Evolutionary conservation across 2,113 vertebrate genomes (phyloP).

Genomic region (Chionis minor): DNA sequence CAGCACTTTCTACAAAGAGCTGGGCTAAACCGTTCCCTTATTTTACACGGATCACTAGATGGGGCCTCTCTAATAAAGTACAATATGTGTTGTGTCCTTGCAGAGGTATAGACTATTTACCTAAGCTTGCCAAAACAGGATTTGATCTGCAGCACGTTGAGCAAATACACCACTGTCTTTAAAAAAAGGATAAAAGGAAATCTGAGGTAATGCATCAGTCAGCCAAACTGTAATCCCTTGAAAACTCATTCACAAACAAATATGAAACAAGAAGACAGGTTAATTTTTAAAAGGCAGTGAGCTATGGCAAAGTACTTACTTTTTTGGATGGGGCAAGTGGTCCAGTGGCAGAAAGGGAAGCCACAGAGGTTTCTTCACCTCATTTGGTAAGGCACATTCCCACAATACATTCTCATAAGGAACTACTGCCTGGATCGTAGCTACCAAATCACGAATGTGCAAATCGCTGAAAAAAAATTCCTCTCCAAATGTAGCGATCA

Average conservation of each 20-base stretch:
- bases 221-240: neutral
- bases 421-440: neutral
- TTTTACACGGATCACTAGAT: neutral
- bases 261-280: neutral
- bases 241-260: neutral
- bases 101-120: neutral
- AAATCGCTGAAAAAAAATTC: rapidly evolving
- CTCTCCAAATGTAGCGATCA: neutral
- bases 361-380: neutral
- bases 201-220: neutral
- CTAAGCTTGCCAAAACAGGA: neutral
- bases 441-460: neutral
- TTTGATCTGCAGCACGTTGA: neutral
- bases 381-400: neutral
- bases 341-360: neutral
- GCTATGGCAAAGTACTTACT: neutral
- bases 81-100: neutral
- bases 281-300: neutral
- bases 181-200: neutral
- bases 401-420: neutral
- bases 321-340: neutral
- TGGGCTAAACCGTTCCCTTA: neutral
- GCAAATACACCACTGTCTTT: neutral
- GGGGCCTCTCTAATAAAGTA: neutral
- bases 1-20: neutral